Evolutionary conservation across 1,140 invertebrate genomes (phyloP).

Genomic region (Drosophila kikkawai): DNA sequence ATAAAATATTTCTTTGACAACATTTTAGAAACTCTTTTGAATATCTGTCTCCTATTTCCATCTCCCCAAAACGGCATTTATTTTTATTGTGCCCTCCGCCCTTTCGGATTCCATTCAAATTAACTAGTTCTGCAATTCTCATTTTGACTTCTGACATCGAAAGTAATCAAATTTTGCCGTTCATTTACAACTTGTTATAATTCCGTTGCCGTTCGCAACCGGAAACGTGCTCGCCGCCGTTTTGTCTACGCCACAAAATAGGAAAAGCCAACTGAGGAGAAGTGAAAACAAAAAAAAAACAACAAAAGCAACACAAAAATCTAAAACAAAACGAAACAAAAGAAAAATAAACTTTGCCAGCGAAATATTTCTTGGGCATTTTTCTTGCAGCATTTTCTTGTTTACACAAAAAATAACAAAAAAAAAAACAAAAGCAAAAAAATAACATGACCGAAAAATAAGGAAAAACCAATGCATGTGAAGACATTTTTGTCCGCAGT

Average conservation of each 20-base stretch:
- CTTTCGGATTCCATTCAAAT: slow-evolving; percentile 33
- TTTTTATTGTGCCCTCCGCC: slow-evolving; percentile 2
- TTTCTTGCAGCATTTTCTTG: slow-evolving; percentile 23
- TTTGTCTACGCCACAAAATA: slow-evolving; percentile 67
- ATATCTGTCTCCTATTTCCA: not conserved
- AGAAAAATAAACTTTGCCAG: slow-evolving; percentile 58
- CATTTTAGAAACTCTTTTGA: too few relatives aligned
- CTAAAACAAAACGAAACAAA: slow-evolving; percentile 37
- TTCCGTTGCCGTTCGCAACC: slow-evolving; percentile 57
- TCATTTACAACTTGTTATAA: slow-evolving; percentile 68
- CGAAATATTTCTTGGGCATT: slow-evolving; percentile 37
- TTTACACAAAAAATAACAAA: slow-evolving; percentile 22
- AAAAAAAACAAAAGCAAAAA: slow-evolving; percentile 15
- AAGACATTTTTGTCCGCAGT: slow-evolving; percentile 42
- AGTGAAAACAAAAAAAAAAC: slow-evolving; percentile 23
- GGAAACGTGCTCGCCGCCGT: slow-evolving; percentile 60
- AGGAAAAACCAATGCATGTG: slow-evolving; percentile 20
- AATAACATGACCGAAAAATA: slow-evolving; percentile 10
- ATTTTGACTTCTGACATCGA: slow-evolving; percentile 46
- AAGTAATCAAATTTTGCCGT: slow-evolving; percentile 69
- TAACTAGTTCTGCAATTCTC: slow-evolving; percentile 54
- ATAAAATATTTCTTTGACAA: too few relatives aligned
- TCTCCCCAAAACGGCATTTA: slow-evolving; percentile 24
- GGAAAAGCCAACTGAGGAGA: slow-evolving; percentile 41
- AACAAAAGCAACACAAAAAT: slow-evolving; percentile 18